Evolutionary conservation across 2,113 vertebrate species (phyloP).

Genomic region (Labeo rohita): DNA sequence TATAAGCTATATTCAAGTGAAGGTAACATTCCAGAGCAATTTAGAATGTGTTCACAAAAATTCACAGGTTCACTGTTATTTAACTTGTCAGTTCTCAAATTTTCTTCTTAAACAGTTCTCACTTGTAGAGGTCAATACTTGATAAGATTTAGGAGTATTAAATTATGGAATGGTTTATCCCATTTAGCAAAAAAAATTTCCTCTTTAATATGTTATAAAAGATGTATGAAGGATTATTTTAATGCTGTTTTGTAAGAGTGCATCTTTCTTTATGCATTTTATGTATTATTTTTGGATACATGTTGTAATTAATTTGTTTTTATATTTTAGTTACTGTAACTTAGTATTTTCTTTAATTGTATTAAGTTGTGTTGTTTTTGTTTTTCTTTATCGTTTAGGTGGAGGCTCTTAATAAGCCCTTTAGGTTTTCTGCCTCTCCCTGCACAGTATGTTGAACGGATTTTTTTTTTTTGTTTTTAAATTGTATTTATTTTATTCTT

Average conservation of each 20-base stretch:
- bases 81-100: background rate
- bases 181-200: background rate
- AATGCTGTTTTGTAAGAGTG: background rate
- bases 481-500: no score
- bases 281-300: no score
- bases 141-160: background rate
- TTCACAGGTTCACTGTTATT: background rate
- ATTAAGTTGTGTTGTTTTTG: no score
- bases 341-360: no score
- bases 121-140: background rate
- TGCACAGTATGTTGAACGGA: no score
- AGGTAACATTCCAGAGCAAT: background rate
- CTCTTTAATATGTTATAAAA: background rate
- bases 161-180: background rate
- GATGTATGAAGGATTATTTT: background rate
- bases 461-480: no score
- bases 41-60: background rate
- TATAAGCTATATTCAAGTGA: background rate
- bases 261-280: background rate
- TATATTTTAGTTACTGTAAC: no score
- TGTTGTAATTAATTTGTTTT: no score
- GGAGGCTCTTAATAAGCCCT: no score
- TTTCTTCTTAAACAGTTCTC: background rate
- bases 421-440: no score
- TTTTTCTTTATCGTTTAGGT: no score